Evolutionary conservation across 2,797 vertebrate genomes (phyloP).

Genomic region (Gobionotothen gibberifrons): DNA sequence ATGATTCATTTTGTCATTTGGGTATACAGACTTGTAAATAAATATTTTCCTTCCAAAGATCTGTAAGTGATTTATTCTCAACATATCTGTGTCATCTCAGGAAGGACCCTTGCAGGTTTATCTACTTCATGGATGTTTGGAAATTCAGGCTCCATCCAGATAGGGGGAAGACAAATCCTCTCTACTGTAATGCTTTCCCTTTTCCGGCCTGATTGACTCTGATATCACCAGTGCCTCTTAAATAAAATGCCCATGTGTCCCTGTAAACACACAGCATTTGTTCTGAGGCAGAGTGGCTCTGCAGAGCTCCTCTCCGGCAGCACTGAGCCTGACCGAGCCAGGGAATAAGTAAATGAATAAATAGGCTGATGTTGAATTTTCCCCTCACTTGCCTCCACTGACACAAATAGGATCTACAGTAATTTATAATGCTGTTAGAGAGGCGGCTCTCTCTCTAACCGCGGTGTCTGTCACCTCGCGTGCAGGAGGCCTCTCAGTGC

Average conservation of each 20-base stretch:
- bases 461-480: conserved; percentile 82
- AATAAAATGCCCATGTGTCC: conserved; percentile 71
- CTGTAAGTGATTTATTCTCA: background rate
- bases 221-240: conserved; percentile 61
- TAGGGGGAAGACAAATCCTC: conserved; percentile 20
- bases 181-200: conserved; percentile 35
- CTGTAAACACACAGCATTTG: conserved; percentile 78
- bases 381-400: conserved; percentile 83
- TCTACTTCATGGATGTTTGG: conserved; percentile 30
- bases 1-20: background rate
- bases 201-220: conserved; percentile 57
- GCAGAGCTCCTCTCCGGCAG: conserved; percentile 63
- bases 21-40: background rate
- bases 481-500: conserved; percentile 71
- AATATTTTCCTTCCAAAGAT: background rate
- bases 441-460: conserved; percentile 76
- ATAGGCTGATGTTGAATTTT: conserved; percentile 85
- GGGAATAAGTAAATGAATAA: conserved; percentile 86
- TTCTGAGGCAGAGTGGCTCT: conserved; percentile 71
- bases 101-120: background rate
- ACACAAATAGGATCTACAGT: conserved; percentile 87
- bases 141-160: conserved; percentile 23
- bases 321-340: conserved; percentile 64
- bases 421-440: conserved; percentile 85
- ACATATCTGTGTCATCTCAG: background rate